Percentiles rank a stretch among this genome's conserved stretches.
Conservation (phyloP, 35 echinoderm and acorn worm genomes). For the Anneissia japonica region DNA sequence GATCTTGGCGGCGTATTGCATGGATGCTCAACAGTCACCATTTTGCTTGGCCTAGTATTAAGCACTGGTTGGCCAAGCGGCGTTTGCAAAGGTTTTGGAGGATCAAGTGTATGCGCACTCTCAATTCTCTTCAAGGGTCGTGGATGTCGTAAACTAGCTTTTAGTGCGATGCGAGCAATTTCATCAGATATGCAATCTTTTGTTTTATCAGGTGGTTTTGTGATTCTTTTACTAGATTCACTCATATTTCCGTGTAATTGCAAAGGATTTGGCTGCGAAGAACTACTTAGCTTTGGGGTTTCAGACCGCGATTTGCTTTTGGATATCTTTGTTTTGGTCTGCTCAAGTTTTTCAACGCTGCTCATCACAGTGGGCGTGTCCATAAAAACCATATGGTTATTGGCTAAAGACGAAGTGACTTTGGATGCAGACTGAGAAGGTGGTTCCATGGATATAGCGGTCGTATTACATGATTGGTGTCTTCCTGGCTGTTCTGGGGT, state of each 20-base stretch:
- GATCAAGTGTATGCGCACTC: background rate
- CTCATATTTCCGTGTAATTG: background rate
- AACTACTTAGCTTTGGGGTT: background rate
- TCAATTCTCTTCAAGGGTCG: background rate
- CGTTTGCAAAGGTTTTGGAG: background rate
- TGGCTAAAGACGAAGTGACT: background rate
- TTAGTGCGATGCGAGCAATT: background rate
- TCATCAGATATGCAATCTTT: background rate
- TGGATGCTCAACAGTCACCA: background rate
- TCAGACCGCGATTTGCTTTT: background rate
- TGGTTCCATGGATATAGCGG: background rate
- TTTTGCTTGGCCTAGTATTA: background rate
- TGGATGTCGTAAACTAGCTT: background rate
- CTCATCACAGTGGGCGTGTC: background rate
- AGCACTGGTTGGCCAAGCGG: background rate
- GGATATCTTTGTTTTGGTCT: background rate
- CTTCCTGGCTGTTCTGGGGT: background rate
- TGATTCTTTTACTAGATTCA: background rate
- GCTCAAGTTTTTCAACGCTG: background rate
- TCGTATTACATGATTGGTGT: background rate
- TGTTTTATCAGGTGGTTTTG: background rate
- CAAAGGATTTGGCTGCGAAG: background rate
- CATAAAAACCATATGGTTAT: background rate
- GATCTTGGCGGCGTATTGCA: background rate
- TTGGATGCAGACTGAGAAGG: background rate